Base-by-base conservation (phyloP, 2,888 invertebrate genomes). In the Drosophila kanekoi region DNA sequence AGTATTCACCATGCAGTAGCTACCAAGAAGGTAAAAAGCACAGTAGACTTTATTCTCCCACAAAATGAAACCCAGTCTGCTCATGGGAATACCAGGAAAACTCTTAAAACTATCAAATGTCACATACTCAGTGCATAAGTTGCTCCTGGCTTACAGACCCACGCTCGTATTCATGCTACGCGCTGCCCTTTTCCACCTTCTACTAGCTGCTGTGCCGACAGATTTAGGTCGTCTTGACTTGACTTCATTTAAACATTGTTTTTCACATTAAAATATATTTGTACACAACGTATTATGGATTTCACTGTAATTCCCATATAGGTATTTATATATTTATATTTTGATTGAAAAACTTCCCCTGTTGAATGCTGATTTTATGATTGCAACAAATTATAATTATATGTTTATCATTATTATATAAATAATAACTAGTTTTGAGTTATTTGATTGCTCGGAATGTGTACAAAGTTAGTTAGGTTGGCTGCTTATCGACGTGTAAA, bases 401-500 rank as follows among this genome's bases (percentile, higher is more conserved):
- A 48, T 8, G 8, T 28, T 28, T 28, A 8, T 28, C 8, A 18
- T 16, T 48, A 33, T 14, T 20, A 13, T 49, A 14, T 14, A 28
- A 40, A 14, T 16, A 28, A 20, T 18, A 53, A 51, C 53, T 40
- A 45, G 18, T 43, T 48, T 40, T 23, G 33, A 37, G 33, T 32
- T 56, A 32, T 65, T 43, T 20, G 48, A 60, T 49, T 56, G 37
- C 18, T 11, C 20, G 28, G 48, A 57, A 58, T 54, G 49, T 49
- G 8, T 49, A 18, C 14, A 43, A 28, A 52, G 20, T 14, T 23
- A 40, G 28, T 32, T 40, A 23, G 49, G 40, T 41, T 23, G 45
- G 28, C 2, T 63, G 60, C 32, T 54, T 59, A 87, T 47, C 57
- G 65, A 38, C 43, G 63, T 71, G 77, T 70, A 66, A 80, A 44